phyloP scores from a whole-genome alignment of 2,113 vertebrate species.

The Callipepla squamata region DNA sequence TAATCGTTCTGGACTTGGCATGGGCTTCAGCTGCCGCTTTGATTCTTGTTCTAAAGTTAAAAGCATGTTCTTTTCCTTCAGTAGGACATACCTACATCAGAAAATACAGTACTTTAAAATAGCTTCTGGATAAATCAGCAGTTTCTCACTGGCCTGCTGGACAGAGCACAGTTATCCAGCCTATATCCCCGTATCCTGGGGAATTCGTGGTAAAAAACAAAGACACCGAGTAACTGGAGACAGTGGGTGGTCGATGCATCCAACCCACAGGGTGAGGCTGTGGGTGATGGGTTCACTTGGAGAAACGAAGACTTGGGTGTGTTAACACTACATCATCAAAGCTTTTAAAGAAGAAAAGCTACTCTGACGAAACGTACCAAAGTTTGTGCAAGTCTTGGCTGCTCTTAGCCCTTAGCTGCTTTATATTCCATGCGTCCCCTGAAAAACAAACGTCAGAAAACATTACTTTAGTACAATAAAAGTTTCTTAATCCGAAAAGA shows the following conservation, averaged over 20 bases:
- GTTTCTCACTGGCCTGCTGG: background rate
- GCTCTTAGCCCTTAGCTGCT: slow-evolving; percentile 90
- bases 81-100: slow-evolving; percentile 89
- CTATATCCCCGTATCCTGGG: background rate
- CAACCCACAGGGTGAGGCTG: background rate
- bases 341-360: background rate
- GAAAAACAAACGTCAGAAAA: background rate
- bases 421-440: slow-evolving; percentile 93
- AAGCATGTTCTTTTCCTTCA: slow-evolving; percentile 98
- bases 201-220: background rate
- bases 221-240: background rate
- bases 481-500: background rate
- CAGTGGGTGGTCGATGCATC: background rate
- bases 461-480: background rate
- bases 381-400: slow-evolving; percentile 97
- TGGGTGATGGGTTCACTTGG: background rate
- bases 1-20: slow-evolving; percentile 94
- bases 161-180: background rate
- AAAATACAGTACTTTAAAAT: slow-evolving; percentile 10
- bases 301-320: background rate
- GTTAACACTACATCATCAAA: background rate
- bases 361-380: slow-evolving; percentile 78
- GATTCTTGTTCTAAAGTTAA: slow-evolving; percentile 92
- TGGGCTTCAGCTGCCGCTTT: slow-evolving; percentile 83
- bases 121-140: background rate